These are phyloP conservation scores for Mystacides longicornis DNA, from an alignment of 2,888 invertebrate species.

Conservation along the genomic window DNA sequence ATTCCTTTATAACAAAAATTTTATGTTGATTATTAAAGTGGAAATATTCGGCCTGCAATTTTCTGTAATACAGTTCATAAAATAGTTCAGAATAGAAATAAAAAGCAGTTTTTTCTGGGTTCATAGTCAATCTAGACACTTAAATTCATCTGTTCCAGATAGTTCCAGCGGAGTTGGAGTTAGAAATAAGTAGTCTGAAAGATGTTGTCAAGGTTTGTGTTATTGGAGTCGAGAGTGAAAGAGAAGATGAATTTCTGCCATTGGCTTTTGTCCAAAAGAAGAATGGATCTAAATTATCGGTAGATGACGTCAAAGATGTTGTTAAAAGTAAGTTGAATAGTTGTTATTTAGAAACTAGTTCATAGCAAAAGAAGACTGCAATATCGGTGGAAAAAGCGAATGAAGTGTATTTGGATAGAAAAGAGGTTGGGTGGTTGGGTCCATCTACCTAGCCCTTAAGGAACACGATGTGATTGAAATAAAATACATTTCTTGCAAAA, in stretches of 20 bases:
- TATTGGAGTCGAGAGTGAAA: constrained; percentile 10
- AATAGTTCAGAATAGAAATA: too few relatives aligned
- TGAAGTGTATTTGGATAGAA: not conserved
- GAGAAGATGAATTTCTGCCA: constrained; percentile 10
- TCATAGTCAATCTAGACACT: too few relatives aligned
- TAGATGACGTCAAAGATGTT: constrained; percentile 12
- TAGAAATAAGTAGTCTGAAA: constrained; percentile 9
- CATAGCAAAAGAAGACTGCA: not conserved
- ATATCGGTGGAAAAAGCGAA: not conserved
- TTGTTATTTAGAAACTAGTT: not conserved
- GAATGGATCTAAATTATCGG: constrained; percentile 14
- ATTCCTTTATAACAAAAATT: too few relatives aligned
- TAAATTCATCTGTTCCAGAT: constrained; percentile 10
- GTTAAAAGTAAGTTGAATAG: constrained; percentile 15
- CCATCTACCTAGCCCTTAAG: too few relatives aligned
- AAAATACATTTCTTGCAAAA: too few relatives aligned
- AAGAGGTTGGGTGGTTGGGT: too few relatives aligned
- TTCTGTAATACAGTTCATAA: too few relatives aligned
- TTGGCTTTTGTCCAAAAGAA: constrained; percentile 19
- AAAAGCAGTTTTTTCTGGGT: too few relatives aligned
- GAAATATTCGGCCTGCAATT: too few relatives aligned
- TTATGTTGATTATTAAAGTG: too few relatives aligned
- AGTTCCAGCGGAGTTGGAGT: constrained; percentile 16
- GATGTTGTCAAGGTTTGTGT: constrained; percentile 14
- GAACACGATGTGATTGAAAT: too few relatives aligned